Conservation (phyloP, 2,888 invertebrate species). For the Yponomeuta evonymella region DNA sequence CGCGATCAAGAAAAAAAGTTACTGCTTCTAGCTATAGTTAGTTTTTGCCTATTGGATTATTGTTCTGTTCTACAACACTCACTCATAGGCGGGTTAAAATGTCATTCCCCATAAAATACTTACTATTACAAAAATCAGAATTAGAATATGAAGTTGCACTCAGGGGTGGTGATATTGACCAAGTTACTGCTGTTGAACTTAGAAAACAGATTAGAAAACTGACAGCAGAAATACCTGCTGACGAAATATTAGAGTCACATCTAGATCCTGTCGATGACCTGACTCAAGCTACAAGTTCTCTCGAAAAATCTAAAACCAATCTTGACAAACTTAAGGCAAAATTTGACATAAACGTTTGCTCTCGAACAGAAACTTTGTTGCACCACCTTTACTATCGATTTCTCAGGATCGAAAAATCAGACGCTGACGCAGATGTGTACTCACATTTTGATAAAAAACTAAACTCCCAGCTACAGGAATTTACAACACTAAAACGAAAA, state of each 20-base stretch:
- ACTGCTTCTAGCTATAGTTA: no score
- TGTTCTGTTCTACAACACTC: no score
- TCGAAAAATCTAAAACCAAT: not conserved
- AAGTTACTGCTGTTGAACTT: slow-evolving; percentile 16
- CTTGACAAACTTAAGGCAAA: not conserved
- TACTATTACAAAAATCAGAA: no score
- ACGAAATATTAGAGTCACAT: slow-evolving; percentile 5
- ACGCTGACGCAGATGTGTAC: not conserved
- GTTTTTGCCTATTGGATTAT: no score
- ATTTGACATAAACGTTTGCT: no score
- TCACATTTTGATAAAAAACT: not conserved
- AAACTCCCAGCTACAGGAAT: no score
- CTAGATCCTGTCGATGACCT: not conserved
- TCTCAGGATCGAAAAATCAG: not conserved
- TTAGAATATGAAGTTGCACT: slow-evolving; percentile 19
- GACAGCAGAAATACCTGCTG: not conserved
- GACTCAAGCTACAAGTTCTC: no score
- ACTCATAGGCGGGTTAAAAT: slow-evolving; percentile 14
- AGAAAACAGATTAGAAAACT: slow-evolving; percentile 16
- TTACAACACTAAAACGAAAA: no score
- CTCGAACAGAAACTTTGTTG: not conserved
- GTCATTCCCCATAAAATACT: slow-evolving; percentile 11
- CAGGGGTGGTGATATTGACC: slow-evolving; percentile 17
- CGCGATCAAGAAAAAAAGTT: no score
- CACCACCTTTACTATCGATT: not conserved